Evolutionary conservation across 1,140 invertebrate genomes (phyloP).

Genomic region (Drosophila bocqueti): DNA sequence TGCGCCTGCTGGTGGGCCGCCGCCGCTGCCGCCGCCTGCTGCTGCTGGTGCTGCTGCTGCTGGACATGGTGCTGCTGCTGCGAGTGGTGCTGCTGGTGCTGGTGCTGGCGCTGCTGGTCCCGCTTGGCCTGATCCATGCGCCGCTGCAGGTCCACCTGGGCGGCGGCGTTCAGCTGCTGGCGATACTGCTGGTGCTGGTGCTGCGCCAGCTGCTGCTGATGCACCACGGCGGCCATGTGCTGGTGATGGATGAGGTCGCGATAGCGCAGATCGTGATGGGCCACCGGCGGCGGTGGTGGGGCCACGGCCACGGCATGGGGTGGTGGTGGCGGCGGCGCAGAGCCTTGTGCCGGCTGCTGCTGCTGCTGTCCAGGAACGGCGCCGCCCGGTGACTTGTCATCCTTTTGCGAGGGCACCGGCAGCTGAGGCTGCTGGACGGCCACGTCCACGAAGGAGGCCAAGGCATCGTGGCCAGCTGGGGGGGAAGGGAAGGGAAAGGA

Average conservation of each 20-base stretch:
- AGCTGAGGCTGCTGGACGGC: constrained; percentile 93
- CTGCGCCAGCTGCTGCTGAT: constrained; percentile 62
- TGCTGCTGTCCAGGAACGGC: constrained; percentile 24
- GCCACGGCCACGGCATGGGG: constrained; percentile 54
- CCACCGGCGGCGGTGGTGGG: constrained; percentile 44
- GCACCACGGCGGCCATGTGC: constrained; percentile 82
- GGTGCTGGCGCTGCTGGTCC: constrained; percentile 42
- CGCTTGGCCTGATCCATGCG: constrained; percentile 73
- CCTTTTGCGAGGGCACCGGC: constrained; percentile 89
- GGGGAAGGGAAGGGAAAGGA: constrained; percentile 2
- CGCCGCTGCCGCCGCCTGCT: constrained; percentile 1
- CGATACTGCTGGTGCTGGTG: constrained; percentile 78
- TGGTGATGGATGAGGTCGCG: constrained; percentile 85
- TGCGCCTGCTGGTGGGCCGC: constrained; percentile 28
- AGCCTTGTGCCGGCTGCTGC: background rate
- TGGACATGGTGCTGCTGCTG: constrained; percentile 39
- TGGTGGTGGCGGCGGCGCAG: constrained; percentile 39
- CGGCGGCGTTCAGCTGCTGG: constrained; percentile 55
- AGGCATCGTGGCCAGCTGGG: constrained; percentile 91
- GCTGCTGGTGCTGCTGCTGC: constrained; percentile 28
- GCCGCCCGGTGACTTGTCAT: constrained; percentile 60
- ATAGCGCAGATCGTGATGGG: constrained; percentile 78
- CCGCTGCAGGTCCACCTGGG: constrained; percentile 62
- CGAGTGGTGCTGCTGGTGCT: constrained; percentile 27
- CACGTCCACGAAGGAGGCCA: constrained; percentile 94